phyloP scores from a whole-genome alignment of 2,797 vertebrate genomes.

The Rhinatrema bivittatum region DNA sequence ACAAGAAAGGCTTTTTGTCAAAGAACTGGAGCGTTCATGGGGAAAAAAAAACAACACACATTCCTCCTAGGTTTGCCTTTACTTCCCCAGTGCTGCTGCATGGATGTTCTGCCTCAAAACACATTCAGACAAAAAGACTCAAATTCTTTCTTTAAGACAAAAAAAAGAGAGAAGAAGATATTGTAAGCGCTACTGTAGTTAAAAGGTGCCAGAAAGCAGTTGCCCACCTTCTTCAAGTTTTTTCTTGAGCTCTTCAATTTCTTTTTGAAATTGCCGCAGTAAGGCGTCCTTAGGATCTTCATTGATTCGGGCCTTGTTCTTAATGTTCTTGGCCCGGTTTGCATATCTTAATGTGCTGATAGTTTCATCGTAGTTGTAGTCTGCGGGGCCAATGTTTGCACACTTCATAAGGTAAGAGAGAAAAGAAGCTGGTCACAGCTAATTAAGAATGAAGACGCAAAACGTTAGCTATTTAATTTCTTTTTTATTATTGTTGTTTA shows the following conservation, averaged over 20 bases:
- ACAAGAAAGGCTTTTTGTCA: not conserved
- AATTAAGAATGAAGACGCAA: too few relatives aligned
- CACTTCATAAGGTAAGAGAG: constrained; percentile 61
- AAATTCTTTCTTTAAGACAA: too few relatives aligned
- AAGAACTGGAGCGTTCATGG: too few relatives aligned
- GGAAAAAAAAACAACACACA: too few relatives aligned
- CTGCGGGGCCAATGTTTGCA: constrained; percentile 95
- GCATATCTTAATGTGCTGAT: constrained; percentile 95
- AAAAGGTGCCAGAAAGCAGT: constrained; percentile 1
- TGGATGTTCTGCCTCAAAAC: too few relatives aligned
- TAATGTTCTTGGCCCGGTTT: constrained; percentile 96
- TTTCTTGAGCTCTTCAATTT: constrained; percentile 95
- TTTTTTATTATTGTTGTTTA: too few relatives aligned
- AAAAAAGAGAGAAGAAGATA: too few relatives aligned
- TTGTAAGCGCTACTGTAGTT: too few relatives aligned
- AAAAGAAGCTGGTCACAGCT: not conserved
- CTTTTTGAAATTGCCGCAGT: constrained; percentile 93
- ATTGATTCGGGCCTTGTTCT: constrained; percentile 97
- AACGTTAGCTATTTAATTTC: too few relatives aligned
- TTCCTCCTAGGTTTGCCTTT: too few relatives aligned
- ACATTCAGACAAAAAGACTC: too few relatives aligned
- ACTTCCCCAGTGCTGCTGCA: too few relatives aligned
- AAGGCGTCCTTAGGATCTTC: constrained; percentile 96
- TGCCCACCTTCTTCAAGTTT: constrained; percentile 95
- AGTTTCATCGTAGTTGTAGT: constrained; percentile 97